A percentile compares a stretch with the other conserved stretches of the same genome.
Conservation (phyloP, 2,888 invertebrate species). For the Baronia brevicornis region DNA sequence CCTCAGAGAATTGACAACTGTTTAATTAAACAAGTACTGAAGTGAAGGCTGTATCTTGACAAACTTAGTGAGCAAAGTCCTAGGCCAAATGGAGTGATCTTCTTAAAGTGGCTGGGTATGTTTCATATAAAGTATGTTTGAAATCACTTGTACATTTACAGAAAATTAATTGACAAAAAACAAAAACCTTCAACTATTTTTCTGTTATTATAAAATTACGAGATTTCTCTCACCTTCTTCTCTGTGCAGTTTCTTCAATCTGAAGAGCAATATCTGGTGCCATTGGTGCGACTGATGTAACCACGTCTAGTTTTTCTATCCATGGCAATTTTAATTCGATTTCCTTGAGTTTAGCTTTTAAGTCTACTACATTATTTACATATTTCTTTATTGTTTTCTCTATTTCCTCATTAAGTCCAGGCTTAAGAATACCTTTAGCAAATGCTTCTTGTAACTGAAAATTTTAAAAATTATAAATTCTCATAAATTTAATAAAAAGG, state of each 20-base stretch:
- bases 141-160: too few species aligned
- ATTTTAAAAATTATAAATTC: conserved; percentile 12
- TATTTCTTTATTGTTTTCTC: conserved; percentile 72
- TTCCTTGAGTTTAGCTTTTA: conserved; percentile 82
- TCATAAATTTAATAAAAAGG: conserved; percentile 15
- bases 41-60: too few species aligned
- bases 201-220: background rate
- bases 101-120: too few species aligned
- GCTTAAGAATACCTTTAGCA: conserved; percentile 87
- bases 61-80: too few species aligned
- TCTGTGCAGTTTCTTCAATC: conserved; percentile 83
- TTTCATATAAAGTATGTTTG: too few species aligned
- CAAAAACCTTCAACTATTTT: too few species aligned
- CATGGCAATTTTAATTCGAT: conserved; percentile 85
- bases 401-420: conserved; percentile 86
- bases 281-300: conserved; percentile 84
- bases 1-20: too few species aligned
- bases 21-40: too few species aligned
- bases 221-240: conserved; percentile 68
- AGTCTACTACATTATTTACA: conserved; percentile 83
- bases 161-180: too few species aligned
- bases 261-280: conserved; percentile 90
- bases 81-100: too few species aligned
- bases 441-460: conserved; percentile 92
- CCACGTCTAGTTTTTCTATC: conserved; percentile 89